Evolutionary conservation across 2,797 vertebrate species (phyloP).

Genomic region (Iguana delicatissima): DNA sequence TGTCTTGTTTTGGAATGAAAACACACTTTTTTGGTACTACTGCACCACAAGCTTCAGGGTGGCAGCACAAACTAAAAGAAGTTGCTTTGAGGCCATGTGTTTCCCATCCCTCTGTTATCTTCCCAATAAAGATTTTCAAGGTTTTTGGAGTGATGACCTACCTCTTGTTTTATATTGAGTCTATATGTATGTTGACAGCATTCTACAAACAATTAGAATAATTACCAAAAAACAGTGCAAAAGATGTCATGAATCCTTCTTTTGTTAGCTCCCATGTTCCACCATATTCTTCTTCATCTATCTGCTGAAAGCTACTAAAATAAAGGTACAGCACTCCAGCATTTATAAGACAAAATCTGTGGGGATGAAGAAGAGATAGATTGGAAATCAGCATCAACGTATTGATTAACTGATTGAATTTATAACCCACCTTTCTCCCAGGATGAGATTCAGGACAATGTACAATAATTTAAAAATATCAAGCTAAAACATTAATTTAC

Average conservation of each 20-base stretch:
- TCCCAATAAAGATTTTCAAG: background rate
- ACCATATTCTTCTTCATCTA: slow-evolving; percentile 97
- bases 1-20: no score
- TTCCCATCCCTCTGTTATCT: background rate
- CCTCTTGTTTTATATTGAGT: background rate
- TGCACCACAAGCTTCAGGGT: no score
- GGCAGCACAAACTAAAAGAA: no score
- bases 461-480: no score
- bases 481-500: no score
- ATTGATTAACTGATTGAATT: no score
- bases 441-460: no score
- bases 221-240: slow-evolving; percentile 96
- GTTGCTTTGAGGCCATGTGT: background rate
- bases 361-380: slow-evolving; percentile 19
- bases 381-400: background rate
- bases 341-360: slow-evolving; percentile 98
- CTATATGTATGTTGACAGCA: background rate
- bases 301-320: slow-evolving; percentile 98
- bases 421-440: no score
- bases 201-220: background rate
- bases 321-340: slow-evolving; percentile 97
- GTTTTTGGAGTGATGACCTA: background rate
- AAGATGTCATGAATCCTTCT: slow-evolving; percentile 99
- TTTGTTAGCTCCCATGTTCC: slow-evolving; percentile 99
- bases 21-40: no score